Evolutionary conservation across 2,797 vertebrate genomes (phyloP).

Genomic region (Pipistrellus pygmaeus): DNA sequence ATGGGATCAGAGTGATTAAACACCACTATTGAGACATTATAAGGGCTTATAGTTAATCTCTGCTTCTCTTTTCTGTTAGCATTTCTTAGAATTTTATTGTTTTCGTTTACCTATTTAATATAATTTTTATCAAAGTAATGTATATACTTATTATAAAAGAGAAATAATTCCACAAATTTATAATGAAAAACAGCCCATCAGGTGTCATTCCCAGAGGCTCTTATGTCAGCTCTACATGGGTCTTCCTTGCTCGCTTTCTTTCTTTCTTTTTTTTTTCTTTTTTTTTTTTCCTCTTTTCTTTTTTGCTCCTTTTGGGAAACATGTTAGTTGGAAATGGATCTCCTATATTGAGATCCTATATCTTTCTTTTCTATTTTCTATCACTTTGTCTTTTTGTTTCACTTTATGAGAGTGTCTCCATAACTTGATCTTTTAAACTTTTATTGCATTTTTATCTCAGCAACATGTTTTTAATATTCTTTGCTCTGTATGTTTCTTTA

Average conservation of each 20-base stretch:
- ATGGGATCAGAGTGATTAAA: background rate
- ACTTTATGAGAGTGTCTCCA: background rate
- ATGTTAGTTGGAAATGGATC: background rate
- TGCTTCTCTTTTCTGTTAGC: slow-evolving; percentile 12
- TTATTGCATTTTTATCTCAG: background rate
- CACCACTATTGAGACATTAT: background rate
- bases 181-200: background rate
- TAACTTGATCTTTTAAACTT: background rate
- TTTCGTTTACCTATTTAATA: slow-evolving; percentile 34
- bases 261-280: too few relatives aligned
- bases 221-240: background rate
- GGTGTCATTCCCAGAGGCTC: background rate
- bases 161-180: background rate
- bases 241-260: background rate
- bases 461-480: slow-evolving; percentile 3
- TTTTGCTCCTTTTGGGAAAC: background rate
- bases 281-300: too few relatives aligned
- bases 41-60: background rate
- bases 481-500: slow-evolving; percentile 45
- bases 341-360: background rate
- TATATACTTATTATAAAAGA: slow-evolving; percentile 32
- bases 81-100: background rate
- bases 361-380: background rate
- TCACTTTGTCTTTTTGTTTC: background rate
- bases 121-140: slow-evolving; percentile 6